A percentile compares a stretch with the other conserved stretches of the same genome.
Evolutionary conservation across 2,888 invertebrate species (phyloP).

Genomic region (Hetaerina titia): DNA sequence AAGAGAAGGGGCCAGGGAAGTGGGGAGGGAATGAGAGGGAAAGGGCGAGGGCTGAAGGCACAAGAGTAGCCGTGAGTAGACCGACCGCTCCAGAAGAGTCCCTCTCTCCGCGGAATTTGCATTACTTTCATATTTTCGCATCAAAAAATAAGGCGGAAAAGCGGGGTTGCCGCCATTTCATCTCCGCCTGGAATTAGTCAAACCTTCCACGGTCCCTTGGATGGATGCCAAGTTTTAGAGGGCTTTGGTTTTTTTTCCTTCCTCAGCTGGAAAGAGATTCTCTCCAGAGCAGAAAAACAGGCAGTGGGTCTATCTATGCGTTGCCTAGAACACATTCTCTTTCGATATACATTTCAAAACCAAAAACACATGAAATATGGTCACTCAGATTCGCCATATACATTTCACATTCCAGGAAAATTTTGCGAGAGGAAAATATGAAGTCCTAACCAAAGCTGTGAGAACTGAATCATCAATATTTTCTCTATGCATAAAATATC

Average conservation of each 20-base stretch:
- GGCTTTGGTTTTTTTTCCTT: neutral
- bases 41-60: neutral
- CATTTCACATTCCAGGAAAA: no score
- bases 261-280: neutral
- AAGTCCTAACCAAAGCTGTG: no score
- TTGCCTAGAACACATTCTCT: neutral
- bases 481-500: no score
- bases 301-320: neutral
- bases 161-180: neutral
- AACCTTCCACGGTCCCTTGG: neutral
- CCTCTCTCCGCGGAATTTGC: neutral
- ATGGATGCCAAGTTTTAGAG: neutral
- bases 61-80: neutral
- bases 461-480: no score
- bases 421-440: no score
- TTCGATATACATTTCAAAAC: no score
- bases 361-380: no score
- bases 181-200: neutral
- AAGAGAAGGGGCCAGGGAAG: neutral
- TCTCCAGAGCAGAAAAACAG: neutral
- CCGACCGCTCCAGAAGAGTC: neutral
- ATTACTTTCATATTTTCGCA: slow-evolving; percentile 17
- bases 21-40: neutral
- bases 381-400: no score
- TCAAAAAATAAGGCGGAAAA: neutral